Conservation (phyloP, 2,113 vertebrate genomes). For the Meriones unguiculatus region DNA sequence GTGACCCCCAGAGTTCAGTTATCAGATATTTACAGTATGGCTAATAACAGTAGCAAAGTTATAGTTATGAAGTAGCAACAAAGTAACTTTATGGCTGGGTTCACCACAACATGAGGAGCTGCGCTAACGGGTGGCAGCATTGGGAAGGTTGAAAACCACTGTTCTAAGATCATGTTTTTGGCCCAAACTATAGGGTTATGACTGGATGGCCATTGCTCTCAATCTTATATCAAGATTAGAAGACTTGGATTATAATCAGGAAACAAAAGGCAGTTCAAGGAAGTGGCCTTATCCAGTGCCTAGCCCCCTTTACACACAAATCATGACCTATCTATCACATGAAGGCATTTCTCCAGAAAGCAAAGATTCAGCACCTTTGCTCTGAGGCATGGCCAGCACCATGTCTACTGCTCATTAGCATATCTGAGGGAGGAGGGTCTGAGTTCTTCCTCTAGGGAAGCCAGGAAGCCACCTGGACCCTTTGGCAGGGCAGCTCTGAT, state of each 20-base stretch:
- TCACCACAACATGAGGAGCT: neutral
- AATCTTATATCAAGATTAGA: neutral
- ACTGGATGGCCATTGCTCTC: neutral
- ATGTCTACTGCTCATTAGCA: neutral
- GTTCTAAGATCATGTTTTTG: neutral
- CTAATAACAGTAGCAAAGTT: neutral
- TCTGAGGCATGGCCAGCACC: neutral
- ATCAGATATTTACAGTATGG: neutral
- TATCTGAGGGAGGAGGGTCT: neutral
- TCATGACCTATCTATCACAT: rapidly evolving
- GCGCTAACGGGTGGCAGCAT: neutral
- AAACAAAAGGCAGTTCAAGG: constrained; percentile 46
- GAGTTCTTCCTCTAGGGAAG: neutral
- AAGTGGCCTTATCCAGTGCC: neutral
- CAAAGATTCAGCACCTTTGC: neutral
- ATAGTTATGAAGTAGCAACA: neutral
- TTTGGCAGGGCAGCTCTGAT: constrained; percentile 24
- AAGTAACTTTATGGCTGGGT: neutral
- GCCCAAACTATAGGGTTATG: neutral
- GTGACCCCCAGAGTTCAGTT: neutral
- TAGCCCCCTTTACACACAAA: neutral
- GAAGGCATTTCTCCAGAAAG: neutral
- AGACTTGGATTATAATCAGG: constrained; percentile 37
- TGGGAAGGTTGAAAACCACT: neutral
- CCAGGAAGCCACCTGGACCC: constrained; percentile 65